Evolutionary conservation across 2,888 invertebrate species (phyloP).

Genomic region (Caenorhabditis sp.): DNA sequence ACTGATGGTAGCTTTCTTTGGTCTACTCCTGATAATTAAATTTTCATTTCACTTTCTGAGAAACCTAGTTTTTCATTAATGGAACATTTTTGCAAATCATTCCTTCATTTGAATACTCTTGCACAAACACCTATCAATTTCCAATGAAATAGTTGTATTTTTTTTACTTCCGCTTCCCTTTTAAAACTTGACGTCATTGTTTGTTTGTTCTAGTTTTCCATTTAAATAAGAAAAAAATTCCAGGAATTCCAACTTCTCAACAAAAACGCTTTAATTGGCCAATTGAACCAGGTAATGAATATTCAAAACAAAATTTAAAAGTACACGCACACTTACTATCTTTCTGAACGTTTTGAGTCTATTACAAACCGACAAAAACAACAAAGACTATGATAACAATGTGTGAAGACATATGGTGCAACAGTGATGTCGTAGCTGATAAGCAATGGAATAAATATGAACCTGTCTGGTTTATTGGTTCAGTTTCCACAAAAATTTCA

Average conservation of each 20-base stretch:
- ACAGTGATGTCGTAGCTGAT: constrained; percentile 38
- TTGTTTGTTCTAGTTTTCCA: no score
- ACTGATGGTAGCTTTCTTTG: no score
- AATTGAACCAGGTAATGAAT: not conserved
- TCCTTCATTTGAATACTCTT: no score
- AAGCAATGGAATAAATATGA: constrained; percentile 30
- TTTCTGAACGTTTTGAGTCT: not conserved
- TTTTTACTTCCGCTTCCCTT: no score
- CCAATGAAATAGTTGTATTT: no score
- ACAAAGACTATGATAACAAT: constrained; percentile 28
- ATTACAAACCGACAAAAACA: constrained; percentile 11
- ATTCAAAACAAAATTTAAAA: not conserved
- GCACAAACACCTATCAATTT: no score
- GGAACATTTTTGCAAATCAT: no score
- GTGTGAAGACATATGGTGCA: constrained; percentile 46
- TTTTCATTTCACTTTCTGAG: no score
- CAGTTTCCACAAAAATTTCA: not conserved
- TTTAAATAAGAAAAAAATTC: no score
- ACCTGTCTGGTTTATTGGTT: constrained; percentile 1
- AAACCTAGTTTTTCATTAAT: no score
- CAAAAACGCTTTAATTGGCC: not conserved
- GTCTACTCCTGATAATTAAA: no score
- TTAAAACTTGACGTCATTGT: no score
- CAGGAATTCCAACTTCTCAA: not conserved
- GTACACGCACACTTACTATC: not conserved